These are phyloP conservation scores for Himantopus leucocephalus DNA, from an alignment of 2,113 vertebrate genomes.

Conservation along the genomic window DNA sequence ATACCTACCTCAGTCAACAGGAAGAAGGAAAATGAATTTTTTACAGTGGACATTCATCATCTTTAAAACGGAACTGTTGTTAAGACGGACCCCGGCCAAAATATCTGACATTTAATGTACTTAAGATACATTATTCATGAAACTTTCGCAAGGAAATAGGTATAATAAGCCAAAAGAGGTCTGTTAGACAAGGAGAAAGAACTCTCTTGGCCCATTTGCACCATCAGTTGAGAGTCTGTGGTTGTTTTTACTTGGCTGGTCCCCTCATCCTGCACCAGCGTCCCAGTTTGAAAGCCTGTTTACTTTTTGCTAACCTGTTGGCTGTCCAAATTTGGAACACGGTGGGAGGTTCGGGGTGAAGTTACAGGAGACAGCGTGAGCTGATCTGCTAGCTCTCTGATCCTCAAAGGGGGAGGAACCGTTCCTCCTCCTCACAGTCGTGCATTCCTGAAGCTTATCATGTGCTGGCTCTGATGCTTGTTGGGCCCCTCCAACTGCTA, in stretches of 20 bases:
- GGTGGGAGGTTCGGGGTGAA: conserved; percentile 9
- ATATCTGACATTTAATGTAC: neutral
- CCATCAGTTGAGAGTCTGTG: neutral
- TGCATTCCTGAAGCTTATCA: neutral
- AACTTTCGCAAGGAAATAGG: neutral
- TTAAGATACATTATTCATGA: neutral
- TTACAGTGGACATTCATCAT: neutral
- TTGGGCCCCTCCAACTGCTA: neutral
- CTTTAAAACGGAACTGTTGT: neutral
- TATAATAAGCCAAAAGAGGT: neutral
- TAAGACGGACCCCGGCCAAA: neutral
- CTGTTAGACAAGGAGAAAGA: neutral
- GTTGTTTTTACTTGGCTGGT: neutral
- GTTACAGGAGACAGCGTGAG: neutral
- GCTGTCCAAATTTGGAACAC: neutral
- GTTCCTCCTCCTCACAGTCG: neutral
- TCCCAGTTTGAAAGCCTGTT: neutral
- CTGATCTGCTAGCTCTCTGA: neutral
- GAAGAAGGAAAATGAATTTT: neutral
- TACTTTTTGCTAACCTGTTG: neutral
- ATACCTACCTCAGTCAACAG: neutral
- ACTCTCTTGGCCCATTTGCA: neutral
- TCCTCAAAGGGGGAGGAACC: neutral
- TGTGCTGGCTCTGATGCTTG: neutral
- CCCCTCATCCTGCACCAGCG: neutral